phyloP scores from a whole-genome alignment of 1,140 invertebrate species.

The Plectrocnemia conspersa region DNA sequence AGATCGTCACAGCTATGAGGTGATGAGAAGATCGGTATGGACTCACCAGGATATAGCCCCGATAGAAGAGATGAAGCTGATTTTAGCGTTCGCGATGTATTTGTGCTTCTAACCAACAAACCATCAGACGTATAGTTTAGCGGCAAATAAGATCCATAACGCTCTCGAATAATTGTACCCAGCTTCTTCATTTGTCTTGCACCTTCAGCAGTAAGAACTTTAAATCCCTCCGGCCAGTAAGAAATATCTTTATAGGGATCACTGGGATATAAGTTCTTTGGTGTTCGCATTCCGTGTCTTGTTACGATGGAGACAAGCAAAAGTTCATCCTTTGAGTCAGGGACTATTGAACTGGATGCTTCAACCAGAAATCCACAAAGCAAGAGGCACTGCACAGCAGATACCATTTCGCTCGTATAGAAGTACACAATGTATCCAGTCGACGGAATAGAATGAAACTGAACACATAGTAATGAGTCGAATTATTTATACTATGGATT shows the following conservation, averaged over 20 bases:
- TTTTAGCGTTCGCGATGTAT: slow-evolving; percentile 24
- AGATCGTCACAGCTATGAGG: slow-evolving; percentile 12
- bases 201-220: slow-evolving; percentile 30
- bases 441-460: too few species aligned
- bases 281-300: slow-evolving; percentile 31
- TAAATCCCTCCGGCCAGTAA: slow-evolving; percentile 31
- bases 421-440: too few species aligned
- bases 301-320: slow-evolving; percentile 30
- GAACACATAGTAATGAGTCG: too few species aligned
- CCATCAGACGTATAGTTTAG: slow-evolving; percentile 6
- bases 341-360: too few species aligned
- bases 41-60: slow-evolving; percentile 29
- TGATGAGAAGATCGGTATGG: slow-evolving; percentile 19
- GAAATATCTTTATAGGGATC: slow-evolving; percentile 24
- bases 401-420: too few species aligned
- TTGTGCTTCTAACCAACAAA: slow-evolving; percentile 29
- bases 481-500: too few species aligned
- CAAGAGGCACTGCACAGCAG: too few species aligned
- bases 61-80: slow-evolving; percentile 24
- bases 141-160: slow-evolving; percentile 28
- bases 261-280: slow-evolving; percentile 21
- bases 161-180: slow-evolving; percentile 17
- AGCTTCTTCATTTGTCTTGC: slow-evolving; percentile 21
- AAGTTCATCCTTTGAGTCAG: slow-evolving; percentile 9
- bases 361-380: too few species aligned